Percentiles rank a stretch among this genome's conserved stretches.
Conservation (phyloP, 2,888 invertebrate genomes). For the Lasioglossum malachurum region DNA sequence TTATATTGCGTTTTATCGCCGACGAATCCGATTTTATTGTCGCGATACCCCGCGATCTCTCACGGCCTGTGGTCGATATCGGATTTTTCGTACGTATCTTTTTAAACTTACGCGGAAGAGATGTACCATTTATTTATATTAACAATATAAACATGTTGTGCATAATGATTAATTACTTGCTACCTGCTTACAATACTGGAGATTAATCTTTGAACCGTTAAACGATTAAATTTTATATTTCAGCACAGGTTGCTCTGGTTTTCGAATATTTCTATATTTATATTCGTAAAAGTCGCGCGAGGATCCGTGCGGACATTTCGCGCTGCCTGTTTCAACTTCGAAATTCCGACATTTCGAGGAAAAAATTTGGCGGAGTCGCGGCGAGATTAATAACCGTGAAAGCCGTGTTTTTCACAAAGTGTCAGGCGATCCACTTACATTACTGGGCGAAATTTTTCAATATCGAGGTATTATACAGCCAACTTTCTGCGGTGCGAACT, state of each 20-base stretch:
- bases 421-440: conserved; percentile 16
- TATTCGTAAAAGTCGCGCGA: neutral
- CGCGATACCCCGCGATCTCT: neutral
- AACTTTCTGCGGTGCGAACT: conserved; percentile 19
- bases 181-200: neutral
- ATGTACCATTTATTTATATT: neutral
- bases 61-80: neutral
- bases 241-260: neutral
- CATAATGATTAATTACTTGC: too few species aligned
- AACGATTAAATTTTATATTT: neutral
- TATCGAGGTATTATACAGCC: conserved; percentile 32
- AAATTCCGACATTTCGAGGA: neutral
- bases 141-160: neutral
- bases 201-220: fast-evolving
- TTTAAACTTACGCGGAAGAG: neutral
- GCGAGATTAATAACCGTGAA: neutral
- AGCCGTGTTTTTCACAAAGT: conserved; percentile 15
- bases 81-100: neutral
- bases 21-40: neutral
- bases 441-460: conserved; percentile 23
- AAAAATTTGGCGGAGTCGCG: neutral
- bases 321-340: neutral
- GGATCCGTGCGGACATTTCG: neutral
- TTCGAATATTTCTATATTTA: neutral
- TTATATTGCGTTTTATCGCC: neutral